Evolutionary conservation across 2,797 vertebrate species (phyloP).

Genomic region (Coendou prehensilis): DNA sequence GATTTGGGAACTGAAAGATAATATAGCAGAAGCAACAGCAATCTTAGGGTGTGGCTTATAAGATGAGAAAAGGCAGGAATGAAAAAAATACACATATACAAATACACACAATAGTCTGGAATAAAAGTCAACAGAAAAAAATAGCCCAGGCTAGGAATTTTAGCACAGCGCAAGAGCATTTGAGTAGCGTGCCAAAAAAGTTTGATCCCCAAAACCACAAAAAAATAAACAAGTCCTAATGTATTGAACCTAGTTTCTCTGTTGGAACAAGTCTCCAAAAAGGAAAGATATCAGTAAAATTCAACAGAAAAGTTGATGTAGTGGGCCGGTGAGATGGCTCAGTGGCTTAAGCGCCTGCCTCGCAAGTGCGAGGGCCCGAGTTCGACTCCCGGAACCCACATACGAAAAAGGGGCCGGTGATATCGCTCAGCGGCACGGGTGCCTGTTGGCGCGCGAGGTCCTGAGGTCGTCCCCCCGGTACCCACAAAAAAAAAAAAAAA

Average conservation of each 20-base stretch:
- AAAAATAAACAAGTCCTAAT: neutral
- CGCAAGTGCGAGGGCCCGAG: too few species aligned
- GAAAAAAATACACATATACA: neutral
- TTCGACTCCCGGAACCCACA: too few species aligned
- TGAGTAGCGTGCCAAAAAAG: neutral
- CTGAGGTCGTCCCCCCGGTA: too few species aligned
- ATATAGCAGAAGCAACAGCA: neutral
- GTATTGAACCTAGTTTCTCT: neutral
- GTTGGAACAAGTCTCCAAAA: neutral
- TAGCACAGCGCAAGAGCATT: neutral
- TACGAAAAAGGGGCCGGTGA: too few species aligned
- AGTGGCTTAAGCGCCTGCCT: too few species aligned
- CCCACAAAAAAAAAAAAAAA: too few species aligned
- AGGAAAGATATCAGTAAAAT: neutral
- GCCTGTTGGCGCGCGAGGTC: too few species aligned
- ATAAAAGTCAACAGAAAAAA: conserved; percentile 9
- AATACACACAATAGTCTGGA: neutral
- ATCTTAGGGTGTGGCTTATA: neutral
- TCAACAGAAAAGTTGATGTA: neutral
- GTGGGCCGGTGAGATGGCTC: too few species aligned
- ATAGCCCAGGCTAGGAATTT: neutral
- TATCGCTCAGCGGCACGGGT: too few species aligned
- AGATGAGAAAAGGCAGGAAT: neutral
- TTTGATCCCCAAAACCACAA: neutral
- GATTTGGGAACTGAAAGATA: neutral